A percentile compares a stretch with the other conserved stretches of the same genome.
Conservation (phyloP, 2,888 invertebrate species). For the Caenorhabditis wallacei region DNA sequence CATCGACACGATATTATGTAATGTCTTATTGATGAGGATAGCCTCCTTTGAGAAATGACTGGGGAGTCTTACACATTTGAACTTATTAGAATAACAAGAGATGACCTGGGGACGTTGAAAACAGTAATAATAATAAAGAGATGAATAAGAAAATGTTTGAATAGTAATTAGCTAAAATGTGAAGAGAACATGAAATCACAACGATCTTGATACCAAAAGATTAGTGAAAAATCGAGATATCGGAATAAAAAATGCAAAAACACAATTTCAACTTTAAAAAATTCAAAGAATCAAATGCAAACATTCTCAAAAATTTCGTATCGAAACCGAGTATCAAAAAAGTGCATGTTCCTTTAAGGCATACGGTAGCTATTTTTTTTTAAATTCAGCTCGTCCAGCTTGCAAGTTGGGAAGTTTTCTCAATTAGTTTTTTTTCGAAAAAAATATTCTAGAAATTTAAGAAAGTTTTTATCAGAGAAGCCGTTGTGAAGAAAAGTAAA, state of each 20-base stretch:
- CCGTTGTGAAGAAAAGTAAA: not conserved
- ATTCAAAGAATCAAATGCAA: not conserved
- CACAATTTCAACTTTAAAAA: too few species aligned
- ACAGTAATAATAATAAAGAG: not conserved
- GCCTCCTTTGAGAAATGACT: not conserved
- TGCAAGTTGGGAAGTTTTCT: too few species aligned
- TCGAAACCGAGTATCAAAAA: not conserved
- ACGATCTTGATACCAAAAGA: too few species aligned
- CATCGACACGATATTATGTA: not conserved
- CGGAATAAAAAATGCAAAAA: not conserved
- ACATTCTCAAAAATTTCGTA: not conserved
- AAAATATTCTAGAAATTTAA: too few species aligned
- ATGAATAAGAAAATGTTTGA: constrained; percentile 4
- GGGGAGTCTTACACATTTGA: not conserved
- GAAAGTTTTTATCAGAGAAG: too few species aligned
- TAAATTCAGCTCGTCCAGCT: too few species aligned
- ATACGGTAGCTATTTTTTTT: not conserved
- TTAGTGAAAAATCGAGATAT: not conserved
- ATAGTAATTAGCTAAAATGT: too few species aligned
- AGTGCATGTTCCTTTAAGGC: not conserved
- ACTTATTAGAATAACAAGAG: not conserved
- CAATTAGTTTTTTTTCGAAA: too few species aligned
- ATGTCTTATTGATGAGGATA: not conserved
- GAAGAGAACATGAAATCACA: too few species aligned
- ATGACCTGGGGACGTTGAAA: not conserved